Conservation (phyloP, 2,888 invertebrate species). For the Carabus problematicus region DNA sequence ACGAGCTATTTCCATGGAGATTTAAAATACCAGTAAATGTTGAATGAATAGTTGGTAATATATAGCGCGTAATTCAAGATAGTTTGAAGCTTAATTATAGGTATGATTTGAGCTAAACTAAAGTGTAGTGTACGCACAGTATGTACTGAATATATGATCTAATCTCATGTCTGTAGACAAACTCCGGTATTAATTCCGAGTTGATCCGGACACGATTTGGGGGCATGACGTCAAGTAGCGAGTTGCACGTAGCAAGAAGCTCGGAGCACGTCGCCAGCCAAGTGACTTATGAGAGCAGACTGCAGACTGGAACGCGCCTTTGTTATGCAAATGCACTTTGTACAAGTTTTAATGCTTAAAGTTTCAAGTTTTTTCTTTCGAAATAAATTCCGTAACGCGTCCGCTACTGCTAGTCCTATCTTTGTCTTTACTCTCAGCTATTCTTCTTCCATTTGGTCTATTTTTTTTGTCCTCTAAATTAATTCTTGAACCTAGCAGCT, state of each 20-base stretch:
- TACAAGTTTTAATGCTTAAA: conserved; percentile 43
- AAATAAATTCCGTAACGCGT: conserved; percentile 38
- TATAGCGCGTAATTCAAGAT: too few species aligned
- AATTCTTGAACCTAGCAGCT: background rate
- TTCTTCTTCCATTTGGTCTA: conserved; percentile 26
- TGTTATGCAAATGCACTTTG: conserved; percentile 43
- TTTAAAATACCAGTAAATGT: too few species aligned
- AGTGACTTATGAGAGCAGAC: conserved; percentile 40
- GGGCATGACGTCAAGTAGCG: background rate
- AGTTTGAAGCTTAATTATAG: too few species aligned
- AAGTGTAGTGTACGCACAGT: too few species aligned
- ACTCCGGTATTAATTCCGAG: conserved; percentile 6
- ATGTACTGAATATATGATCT: too few species aligned
- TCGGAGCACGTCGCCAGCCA: conserved; percentile 27
- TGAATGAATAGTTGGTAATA: too few species aligned
- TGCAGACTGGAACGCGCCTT: conserved; percentile 36
- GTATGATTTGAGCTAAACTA: too few species aligned
- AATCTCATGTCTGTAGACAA: background rate
- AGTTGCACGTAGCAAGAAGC: conserved; percentile 10
- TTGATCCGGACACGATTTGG: conserved; percentile 7
- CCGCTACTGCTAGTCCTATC: conserved; percentile 5
- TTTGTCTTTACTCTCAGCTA: conserved; percentile 31
- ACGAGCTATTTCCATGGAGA: too few species aligned
- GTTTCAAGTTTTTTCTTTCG: conserved; percentile 37
- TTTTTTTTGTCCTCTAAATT: conserved; percentile 18